Conservation (phyloP, 2,113 vertebrate species). For the Colossoma macropomum region DNA sequence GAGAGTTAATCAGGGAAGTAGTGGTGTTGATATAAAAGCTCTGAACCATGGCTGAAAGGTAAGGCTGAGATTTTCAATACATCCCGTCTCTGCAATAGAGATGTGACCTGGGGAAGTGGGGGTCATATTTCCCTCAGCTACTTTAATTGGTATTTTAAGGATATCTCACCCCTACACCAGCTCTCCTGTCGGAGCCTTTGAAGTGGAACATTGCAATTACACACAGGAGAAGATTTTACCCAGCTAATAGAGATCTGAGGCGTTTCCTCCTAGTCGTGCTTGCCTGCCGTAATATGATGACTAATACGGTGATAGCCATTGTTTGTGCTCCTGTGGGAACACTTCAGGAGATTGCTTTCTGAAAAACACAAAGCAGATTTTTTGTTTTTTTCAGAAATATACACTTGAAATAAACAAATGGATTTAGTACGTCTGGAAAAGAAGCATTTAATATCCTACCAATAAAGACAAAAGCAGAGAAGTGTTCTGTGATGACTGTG, state of each 20-base stretch:
- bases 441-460: slow-evolving; percentile 19
- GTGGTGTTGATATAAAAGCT: slow-evolving; percentile 59
- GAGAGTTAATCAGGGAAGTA: slow-evolving; percentile 57
- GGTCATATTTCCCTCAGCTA: slow-evolving; percentile 59
- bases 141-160: slow-evolving; percentile 67
- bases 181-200: slow-evolving; percentile 57
- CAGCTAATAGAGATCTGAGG: slow-evolving; percentile 55
- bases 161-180: slow-evolving; percentile 58
- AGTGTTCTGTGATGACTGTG: not conserved
- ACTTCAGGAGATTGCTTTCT: slow-evolving; percentile 49
- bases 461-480: slow-evolving; percentile 9
- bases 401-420: slow-evolving; percentile 36
- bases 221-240: slow-evolving; percentile 58
- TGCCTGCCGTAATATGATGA: slow-evolving; percentile 52
- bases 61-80: slow-evolving; percentile 54
- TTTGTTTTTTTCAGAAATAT: slow-evolving; percentile 8
- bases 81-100: slow-evolving; percentile 48
- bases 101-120: slow-evolving; percentile 52
- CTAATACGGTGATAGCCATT: slow-evolving; percentile 47
- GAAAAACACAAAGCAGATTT: slow-evolving; percentile 38
- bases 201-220: slow-evolving; percentile 70
- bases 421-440: slow-evolving; percentile 20
- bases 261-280: slow-evolving; percentile 48
- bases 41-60: slow-evolving; percentile 56
- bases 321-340: slow-evolving; percentile 51